phyloP scores from a whole-genome alignment of 1,140 invertebrate species.

The Lepidurus packardi region DNA sequence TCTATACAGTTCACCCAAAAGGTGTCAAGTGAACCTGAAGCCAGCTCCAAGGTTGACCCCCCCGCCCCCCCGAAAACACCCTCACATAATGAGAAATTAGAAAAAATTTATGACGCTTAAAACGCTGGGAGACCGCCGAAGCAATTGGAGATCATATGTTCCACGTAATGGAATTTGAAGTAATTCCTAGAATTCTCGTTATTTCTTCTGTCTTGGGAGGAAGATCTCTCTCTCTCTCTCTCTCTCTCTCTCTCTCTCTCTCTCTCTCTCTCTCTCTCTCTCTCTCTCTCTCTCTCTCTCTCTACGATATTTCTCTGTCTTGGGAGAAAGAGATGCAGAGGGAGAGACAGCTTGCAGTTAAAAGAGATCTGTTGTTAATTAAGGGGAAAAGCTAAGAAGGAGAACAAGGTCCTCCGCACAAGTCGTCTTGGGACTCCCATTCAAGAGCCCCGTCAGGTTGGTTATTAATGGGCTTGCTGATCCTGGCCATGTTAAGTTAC shows the following conservation, averaged over 20 bases:
- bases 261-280: not conserved
- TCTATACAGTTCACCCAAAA: not conserved
- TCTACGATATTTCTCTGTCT: not conserved
- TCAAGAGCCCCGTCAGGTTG: conserved; percentile 13
- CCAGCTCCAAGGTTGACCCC: not conserved
- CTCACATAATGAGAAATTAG: not conserved
- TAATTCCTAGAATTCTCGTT: not conserved
- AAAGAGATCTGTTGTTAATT: conserved; percentile 22
- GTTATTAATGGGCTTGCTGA: conserved; percentile 12
- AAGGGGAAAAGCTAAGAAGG: not conserved
- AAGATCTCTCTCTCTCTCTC: not conserved
- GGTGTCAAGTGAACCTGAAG: conserved; percentile 16
- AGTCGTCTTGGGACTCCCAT: not conserved
- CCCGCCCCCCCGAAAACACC: not conserved
- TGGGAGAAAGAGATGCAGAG: not conserved
- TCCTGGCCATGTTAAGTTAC: conserved; percentile 9
- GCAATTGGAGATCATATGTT: conserved; percentile 7
- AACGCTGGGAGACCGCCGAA: not conserved
- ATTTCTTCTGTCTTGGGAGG: not conserved
- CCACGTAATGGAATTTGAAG: conserved; percentile 11
- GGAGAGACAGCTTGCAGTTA: not conserved
- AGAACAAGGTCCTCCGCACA: not conserved
- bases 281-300: not conserved
- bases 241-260: not conserved
- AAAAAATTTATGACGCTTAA: not conserved